phyloP scores from a whole-genome alignment of 2,888 invertebrate species.

The Baccha elongata region DNA sequence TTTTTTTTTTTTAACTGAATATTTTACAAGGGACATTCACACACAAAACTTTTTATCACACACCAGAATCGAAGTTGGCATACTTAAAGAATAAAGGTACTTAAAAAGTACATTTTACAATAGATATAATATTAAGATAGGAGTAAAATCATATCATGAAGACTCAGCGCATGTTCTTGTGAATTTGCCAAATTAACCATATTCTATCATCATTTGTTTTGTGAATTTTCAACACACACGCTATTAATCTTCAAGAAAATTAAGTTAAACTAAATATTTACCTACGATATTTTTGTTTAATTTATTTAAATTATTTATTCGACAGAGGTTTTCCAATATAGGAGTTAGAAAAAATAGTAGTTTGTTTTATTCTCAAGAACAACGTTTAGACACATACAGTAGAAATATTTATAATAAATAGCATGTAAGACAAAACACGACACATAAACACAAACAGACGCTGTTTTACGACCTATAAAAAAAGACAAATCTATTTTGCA shows the following conservation, averaged over 20 bases:
- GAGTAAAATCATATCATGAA: conserved; percentile 51
- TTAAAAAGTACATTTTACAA: conserved; percentile 63
- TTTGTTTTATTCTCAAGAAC: conserved; percentile 58
- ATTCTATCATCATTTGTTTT: background rate
- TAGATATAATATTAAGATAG: conserved; percentile 58
- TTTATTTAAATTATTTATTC: conserved; percentile 35
- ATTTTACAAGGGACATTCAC: conserved; percentile 72
- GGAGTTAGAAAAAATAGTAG: conserved; percentile 63
- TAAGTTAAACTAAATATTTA: conserved; percentile 64
- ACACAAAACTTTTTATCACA: conserved; percentile 69
- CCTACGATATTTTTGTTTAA: conserved; percentile 51
- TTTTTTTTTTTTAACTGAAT: conserved; percentile 58
- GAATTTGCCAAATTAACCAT: background rate
- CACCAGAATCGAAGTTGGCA: conserved; percentile 63
- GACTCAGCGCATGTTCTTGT: conserved; percentile 34
- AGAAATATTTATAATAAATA: conserved; percentile 53
- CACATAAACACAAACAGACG: conserved; percentile 74
- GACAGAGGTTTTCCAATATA: conserved; percentile 65
- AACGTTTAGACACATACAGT: conserved; percentile 70
- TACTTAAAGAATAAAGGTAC: conserved; percentile 69
- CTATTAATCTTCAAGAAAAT: conserved; percentile 47
- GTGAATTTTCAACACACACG: background rate
- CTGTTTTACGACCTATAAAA: conserved; percentile 69
- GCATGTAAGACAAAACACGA: conserved; percentile 65
- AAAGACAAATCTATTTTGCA: conserved; percentile 69